Percentiles rank a stretch among this genome's conserved stretches.
Evolutionary conservation across 2,797 vertebrate species (phyloP).

Genomic region (Neosilurus mollespiculum): DNA sequence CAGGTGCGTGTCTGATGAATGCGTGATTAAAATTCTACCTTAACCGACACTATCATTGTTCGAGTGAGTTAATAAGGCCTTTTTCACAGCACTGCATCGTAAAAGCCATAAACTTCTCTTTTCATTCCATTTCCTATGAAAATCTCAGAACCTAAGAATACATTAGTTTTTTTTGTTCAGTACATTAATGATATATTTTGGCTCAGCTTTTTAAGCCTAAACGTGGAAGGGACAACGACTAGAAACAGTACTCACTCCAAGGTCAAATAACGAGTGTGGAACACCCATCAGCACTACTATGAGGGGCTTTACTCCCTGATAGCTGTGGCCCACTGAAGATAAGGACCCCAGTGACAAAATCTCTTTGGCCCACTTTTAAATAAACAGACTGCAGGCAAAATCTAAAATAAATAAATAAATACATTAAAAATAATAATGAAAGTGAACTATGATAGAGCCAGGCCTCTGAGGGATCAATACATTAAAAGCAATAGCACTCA

Average conservation of each 20-base stretch:
- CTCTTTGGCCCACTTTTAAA: slow-evolving; percentile 29
- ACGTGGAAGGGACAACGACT: not conserved
- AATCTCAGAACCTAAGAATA: not conserved
- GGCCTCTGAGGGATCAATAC: not conserved
- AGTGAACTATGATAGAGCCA: not conserved
- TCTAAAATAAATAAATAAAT: no score
- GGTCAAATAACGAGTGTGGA: not conserved
- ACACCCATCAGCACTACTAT: not conserved
- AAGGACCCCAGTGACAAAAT: not conserved
- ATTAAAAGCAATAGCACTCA: slow-evolving; percentile 14
- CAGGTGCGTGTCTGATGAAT: not conserved
- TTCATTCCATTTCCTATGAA: not conserved
- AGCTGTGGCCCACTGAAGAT: not conserved
- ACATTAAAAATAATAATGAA: no score
- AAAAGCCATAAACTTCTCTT: not conserved
- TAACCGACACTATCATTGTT: not conserved
- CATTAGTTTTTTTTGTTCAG: not conserved
- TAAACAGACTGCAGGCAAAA: slow-evolving; percentile 15
- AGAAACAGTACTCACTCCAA: not conserved
- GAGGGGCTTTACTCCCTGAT: not conserved
- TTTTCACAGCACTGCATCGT: not conserved
- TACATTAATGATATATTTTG: not conserved
- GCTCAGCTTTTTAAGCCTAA: not conserved
- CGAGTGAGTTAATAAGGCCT: not conserved
- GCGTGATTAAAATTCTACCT: not conserved